Base-by-base conservation (phyloP, 2,888 invertebrate species). In the Luperina testacea region DNA sequence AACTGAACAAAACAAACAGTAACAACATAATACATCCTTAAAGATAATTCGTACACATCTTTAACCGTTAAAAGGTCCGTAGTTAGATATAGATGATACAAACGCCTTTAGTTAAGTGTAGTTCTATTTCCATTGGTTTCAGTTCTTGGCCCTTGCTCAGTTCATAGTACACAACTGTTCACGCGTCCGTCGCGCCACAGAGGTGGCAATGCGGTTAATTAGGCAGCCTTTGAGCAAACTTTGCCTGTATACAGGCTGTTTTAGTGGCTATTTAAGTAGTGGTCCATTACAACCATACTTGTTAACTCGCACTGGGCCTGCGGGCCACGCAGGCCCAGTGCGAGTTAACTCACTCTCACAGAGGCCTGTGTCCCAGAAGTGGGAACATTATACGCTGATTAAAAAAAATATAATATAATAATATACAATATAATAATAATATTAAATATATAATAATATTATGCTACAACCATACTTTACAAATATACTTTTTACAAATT, bases 151-250 rank as follows among this genome's bases (percentile, higher is more conserved):
- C 24, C 24, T 48, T 70, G 81, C 70, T 78, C 53, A 76, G 72
- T 69, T 84, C 61, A 65, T 53, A 57, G 75, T 84, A 94, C 91
- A 94, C 93, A 93, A 94, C 93, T 92, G 94, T 94, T 93, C 91
- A 91, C 93, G 91, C 91, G 90, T 92, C 92, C 90, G 90, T 92
- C 92, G 91, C 92, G 91, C 82, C 83, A 82, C 90, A 86, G 92
- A 95, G 94, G 95, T 96, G 95, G 95, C 92, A 93, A 93, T 90
- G 92, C 92, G 92, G 93, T 95, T 96, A 96, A 96, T 96, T 96
- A 95, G 96, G 90, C 90, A 90, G 91, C 87, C 90, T 92, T 89
- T 92, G 86, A 88, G 92, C 90, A 89, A 90, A 89, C 90, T 89
- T 48, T 84, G 78, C 75, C 42, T 61, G 2, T 84, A 83, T 91